Conservation (phyloP, 2,113 vertebrate genomes). For the Osmerus mordax region DNA sequence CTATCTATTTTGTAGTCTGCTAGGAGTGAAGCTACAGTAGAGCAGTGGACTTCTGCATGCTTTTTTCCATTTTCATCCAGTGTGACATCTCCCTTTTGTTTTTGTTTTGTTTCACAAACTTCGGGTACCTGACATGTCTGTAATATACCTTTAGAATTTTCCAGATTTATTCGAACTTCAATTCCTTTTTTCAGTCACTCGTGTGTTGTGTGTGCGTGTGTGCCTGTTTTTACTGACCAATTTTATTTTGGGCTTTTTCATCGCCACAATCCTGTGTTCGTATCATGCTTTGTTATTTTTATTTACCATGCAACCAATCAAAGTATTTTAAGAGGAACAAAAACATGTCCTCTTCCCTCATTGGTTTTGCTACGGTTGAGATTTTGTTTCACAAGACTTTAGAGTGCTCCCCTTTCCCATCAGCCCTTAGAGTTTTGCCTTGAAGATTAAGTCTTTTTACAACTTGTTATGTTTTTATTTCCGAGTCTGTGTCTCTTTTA, state of each 20-base stretch:
- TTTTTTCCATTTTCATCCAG: conserved; percentile 64
- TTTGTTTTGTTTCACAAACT: conserved; percentile 55
- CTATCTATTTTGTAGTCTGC: conserved; percentile 57
- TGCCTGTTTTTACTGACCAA: conserved; percentile 53
- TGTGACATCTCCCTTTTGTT: conserved; percentile 53
- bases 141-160: conserved; percentile 52
- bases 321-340: conserved; percentile 34
- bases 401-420: conserved; percentile 26
- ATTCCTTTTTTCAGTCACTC: conserved; percentile 38
- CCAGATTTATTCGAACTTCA: conserved; percentile 55
- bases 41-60: conserved; percentile 68
- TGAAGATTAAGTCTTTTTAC: conserved; percentile 26
- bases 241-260: conserved; percentile 52
- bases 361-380: conserved; percentile 26
- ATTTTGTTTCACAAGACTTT: conserved; percentile 32
- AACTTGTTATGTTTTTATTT: conserved; percentile 32
- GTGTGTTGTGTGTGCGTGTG: conserved; percentile 21
- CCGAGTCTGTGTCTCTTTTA: conserved; percentile 45
- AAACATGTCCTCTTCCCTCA: conserved; percentile 20
- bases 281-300: conserved; percentile 38
- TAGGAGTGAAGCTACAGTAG: conserved; percentile 74
- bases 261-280: conserved; percentile 50
- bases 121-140: conserved; percentile 50
- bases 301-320: conserved; percentile 34
- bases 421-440: conserved; percentile 19